These are phyloP conservation scores for Tribolium freemani DNA, from an alignment of 2,888 invertebrate genomes.

Conservation along the genomic window DNA sequence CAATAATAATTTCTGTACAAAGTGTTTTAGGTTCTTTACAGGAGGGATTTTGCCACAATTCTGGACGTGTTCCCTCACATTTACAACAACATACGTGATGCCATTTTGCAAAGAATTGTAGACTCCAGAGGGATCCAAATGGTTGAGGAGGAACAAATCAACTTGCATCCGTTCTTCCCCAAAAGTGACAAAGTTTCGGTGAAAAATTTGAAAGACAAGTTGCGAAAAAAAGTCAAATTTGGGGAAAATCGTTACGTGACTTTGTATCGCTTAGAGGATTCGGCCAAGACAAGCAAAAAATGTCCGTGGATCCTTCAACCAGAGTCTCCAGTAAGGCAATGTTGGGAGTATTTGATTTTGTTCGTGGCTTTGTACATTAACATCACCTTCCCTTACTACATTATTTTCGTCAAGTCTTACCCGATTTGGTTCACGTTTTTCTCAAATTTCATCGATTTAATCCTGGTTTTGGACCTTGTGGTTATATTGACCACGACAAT, in stretches of 20 bases:
- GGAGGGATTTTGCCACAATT: conserved; percentile 49
- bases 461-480: conserved; percentile 68
- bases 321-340: conserved; percentile 67
- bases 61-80: conserved; percentile 48
- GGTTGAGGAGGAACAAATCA: background rate
- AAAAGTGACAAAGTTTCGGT: background rate
- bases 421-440: conserved; percentile 66
- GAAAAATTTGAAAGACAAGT: conserved; percentile 35
- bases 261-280: conserved; percentile 31
- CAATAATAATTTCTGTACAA: background rate
- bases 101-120: conserved; percentile 45
- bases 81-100: conserved; percentile 39
- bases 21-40: conserved; percentile 39
- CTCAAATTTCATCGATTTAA: conserved; percentile 67
- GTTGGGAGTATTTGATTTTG: conserved; percentile 70
- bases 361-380: conserved; percentile 67
- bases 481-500: conserved; percentile 70
- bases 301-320: conserved; percentile 71
- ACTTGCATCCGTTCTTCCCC: background rate
- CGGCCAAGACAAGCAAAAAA: conserved; percentile 46
- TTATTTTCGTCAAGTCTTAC: conserved; percentile 67
- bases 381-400: conserved; percentile 70
- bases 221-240: background rate
- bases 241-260: conserved; percentile 11
- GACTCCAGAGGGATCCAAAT: background rate